Percentiles rank a stretch among this genome's conserved stretches.
Evolutionary conservation across 2,797 vertebrate species (phyloP).

Genomic region (Sebastes minor): DNA sequence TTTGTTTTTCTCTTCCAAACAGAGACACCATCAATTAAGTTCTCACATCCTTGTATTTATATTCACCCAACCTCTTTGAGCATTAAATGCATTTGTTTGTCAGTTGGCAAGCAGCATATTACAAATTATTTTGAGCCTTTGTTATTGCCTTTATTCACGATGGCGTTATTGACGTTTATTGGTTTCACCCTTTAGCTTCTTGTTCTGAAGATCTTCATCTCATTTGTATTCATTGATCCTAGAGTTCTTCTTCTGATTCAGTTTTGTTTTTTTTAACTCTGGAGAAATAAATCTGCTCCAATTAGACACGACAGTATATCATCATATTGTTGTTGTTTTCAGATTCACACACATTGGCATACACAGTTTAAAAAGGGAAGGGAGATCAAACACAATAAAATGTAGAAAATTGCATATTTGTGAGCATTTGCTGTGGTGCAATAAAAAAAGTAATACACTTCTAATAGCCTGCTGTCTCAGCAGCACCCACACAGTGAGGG

Average conservation of each 20-base stretch:
- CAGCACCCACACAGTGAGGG: background rate
- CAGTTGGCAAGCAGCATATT: background rate
- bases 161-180: background rate
- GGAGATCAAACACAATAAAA: background rate
- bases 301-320: background rate
- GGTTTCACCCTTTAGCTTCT: background rate
- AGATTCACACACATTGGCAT: background rate
- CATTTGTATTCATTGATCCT: background rate
- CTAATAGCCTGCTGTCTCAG: background rate
- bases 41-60: background rate
- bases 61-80: background rate
- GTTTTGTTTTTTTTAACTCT: background rate
- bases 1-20: background rate
- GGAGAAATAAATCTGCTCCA: background rate
- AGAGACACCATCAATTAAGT: background rate
- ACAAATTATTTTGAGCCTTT: background rate
- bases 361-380: background rate
- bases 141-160: background rate
- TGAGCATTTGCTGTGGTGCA: background rate
- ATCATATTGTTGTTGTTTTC: background rate
- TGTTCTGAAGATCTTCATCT: background rate
- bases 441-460: slow-evolving; percentile 3
- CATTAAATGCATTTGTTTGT: background rate
- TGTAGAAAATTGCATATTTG: slow-evolving; percentile 3
- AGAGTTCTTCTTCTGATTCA: background rate